phyloP scores from a whole-genome alignment of 2,113 vertebrate genomes.

The Laticauda colubrina region DNA sequence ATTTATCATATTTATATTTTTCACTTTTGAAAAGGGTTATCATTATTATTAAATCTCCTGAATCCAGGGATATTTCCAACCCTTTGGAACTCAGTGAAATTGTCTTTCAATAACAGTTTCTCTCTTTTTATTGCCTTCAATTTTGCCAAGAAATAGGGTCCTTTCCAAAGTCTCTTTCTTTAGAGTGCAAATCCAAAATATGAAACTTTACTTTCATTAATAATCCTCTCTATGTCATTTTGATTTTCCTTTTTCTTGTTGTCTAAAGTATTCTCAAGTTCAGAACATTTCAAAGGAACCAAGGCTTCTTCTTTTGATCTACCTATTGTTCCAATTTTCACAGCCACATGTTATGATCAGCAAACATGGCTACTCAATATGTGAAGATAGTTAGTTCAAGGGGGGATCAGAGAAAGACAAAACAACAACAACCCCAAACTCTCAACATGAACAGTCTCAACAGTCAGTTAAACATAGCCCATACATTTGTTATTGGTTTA shows the following conservation, averaged over 20 bases:
- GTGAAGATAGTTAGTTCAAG: not conserved
- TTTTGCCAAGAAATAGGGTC: not conserved
- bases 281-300: not conserved
- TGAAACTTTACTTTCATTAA: not conserved
- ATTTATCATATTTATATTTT: not conserved
- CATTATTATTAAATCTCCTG: not conserved
- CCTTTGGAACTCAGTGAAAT: not conserved
- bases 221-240: not conserved
- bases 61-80: not conserved
- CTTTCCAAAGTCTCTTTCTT: not conserved
- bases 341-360: not conserved
- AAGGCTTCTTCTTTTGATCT: not conserved
- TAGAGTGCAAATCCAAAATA: not conserved
- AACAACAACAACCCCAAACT: not conserved
- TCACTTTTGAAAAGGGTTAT: not conserved
- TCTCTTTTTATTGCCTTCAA: not conserved
- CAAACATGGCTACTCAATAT: not conserved
- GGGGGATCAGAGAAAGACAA: not conserved
- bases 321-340: not conserved
- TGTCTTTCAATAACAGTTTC: not conserved
- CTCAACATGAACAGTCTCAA: not conserved
- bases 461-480: not conserved
- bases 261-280: not conserved
- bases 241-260: not conserved
- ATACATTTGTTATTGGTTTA: not conserved